These are phyloP conservation scores for Pelodiscus sinensis DNA, from an alignment of 2,113 vertebrate species.

Conservation along the genomic window DNA sequence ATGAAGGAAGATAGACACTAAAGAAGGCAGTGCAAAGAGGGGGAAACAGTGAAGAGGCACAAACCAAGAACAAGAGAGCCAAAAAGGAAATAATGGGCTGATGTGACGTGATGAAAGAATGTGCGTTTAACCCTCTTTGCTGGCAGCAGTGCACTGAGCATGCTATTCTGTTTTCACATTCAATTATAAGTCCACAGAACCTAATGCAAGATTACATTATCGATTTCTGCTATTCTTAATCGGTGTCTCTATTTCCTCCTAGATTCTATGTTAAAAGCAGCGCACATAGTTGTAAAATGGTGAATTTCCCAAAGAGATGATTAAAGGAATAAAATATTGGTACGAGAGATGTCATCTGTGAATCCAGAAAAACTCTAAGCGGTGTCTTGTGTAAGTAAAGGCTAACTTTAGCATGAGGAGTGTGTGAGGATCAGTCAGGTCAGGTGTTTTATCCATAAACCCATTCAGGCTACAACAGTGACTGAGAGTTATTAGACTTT, in stretches of 20 bases:
- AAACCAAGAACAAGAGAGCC: neutral
- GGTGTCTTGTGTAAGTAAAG: neutral
- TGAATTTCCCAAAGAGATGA: constrained; percentile 7
- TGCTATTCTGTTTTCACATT: neutral
- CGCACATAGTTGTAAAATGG: neutral
- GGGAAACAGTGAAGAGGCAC: neutral
- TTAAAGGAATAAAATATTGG: constrained; percentile 15
- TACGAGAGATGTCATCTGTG: neutral
- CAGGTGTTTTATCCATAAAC: neutral
- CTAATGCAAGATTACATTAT: neutral
- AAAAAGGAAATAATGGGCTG: neutral
- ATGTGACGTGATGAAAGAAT: neutral
- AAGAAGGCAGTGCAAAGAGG: neutral
- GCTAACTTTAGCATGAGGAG: neutral
- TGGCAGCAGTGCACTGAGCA: neutral
- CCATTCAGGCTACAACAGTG: neutral
- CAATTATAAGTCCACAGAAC: too few relatives aligned
- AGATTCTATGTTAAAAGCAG: neutral
- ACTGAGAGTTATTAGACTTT: neutral
- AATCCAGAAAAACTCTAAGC: neutral
- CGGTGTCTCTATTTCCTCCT: neutral
- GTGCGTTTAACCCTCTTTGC: rapidly evolving
- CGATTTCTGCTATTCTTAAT: neutral
- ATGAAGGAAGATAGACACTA: neutral
- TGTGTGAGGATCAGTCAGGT: neutral